A percentile compares a stretch with the other conserved stretches of the same genome.
Conservation (phyloP, 2,888 invertebrate species). For the Drosophila nr. perissopoda region DNA sequence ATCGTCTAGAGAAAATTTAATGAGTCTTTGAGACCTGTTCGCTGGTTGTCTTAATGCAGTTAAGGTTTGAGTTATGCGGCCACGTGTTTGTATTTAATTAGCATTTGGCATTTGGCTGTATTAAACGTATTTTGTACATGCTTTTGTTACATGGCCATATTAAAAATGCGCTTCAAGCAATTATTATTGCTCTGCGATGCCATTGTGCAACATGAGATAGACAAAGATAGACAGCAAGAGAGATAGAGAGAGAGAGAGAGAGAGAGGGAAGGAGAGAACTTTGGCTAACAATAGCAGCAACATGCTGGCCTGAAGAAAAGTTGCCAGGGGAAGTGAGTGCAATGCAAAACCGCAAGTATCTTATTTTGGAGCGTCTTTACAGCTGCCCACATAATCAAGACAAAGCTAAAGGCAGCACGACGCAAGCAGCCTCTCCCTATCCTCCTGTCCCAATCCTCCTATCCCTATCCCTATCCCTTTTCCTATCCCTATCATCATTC, state of each 20-base stretch:
- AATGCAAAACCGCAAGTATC: conserved; percentile 67
- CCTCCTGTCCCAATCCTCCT: neutral
- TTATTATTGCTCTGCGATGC: conserved; percentile 67
- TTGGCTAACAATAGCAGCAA: conserved; percentile 32
- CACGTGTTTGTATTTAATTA: conserved; percentile 80
- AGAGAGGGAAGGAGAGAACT: conserved; percentile 10
- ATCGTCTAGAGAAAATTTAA: conserved; percentile 8
- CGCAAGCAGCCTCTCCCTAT: conserved; percentile 7
- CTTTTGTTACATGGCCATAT: conserved; percentile 68
- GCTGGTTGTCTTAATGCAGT: conserved; percentile 21
- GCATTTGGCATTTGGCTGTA: conserved; percentile 40
- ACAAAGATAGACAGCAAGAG: neutral
- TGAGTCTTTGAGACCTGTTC: conserved; percentile 16
- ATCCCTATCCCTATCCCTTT: neutral
- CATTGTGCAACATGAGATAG: conserved; percentile 65
- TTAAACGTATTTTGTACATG: conserved; percentile 24
- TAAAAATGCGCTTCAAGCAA: conserved; percentile 77
- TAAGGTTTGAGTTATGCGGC: conserved; percentile 71
- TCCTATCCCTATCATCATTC: conserved; percentile 5
- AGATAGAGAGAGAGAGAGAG: neutral
- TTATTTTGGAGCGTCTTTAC: conserved; percentile 59
- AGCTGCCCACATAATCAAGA: conserved; percentile 77
- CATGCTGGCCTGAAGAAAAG: conserved; percentile 38
- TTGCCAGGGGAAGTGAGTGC: conserved; percentile 46
- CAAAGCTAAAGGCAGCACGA: conserved; percentile 70